Conservation (phyloP, 1,140 invertebrate species). For the Antheraea mylitta region DNA sequence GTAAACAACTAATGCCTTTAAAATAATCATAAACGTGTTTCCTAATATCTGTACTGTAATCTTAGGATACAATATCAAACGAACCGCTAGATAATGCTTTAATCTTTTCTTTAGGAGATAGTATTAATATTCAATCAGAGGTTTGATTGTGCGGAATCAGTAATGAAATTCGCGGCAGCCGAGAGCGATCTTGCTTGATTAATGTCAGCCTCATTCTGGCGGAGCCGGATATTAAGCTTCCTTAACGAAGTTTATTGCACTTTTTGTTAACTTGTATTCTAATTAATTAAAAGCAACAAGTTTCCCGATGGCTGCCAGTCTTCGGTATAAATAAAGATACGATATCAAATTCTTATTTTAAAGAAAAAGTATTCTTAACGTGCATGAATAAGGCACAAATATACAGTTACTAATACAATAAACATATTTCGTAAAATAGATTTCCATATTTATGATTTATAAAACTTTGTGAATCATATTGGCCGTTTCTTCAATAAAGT, state of each 20-base stretch:
- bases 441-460: background rate
- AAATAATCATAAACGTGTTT: background rate
- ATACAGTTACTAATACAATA: background rate
- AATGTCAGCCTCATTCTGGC: conserved; percentile 50
- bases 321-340: background rate
- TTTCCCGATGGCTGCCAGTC: conserved; percentile 15
- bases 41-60: background rate
- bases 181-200: conserved; percentile 54
- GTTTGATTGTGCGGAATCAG: conserved; percentile 11
- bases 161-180: conserved; percentile 49
- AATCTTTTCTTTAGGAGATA: conserved; percentile 1
- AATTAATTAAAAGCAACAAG: conserved; percentile 68
- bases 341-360: background rate
- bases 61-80: background rate
- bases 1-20: background rate
- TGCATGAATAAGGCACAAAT: background rate
- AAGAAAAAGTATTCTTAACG: background rate
- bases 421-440: background rate
- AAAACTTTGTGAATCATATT: background rate
- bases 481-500: background rate
- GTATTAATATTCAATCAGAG: conserved; percentile 2
- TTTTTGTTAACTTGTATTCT: conserved; percentile 64
- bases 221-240: conserved; percentile 58
- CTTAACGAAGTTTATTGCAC: conserved; percentile 64
- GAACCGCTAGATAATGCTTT: background rate